phyloP scores from a whole-genome alignment of 2,888 invertebrate species.

The Trachelus tabidus region DNA sequence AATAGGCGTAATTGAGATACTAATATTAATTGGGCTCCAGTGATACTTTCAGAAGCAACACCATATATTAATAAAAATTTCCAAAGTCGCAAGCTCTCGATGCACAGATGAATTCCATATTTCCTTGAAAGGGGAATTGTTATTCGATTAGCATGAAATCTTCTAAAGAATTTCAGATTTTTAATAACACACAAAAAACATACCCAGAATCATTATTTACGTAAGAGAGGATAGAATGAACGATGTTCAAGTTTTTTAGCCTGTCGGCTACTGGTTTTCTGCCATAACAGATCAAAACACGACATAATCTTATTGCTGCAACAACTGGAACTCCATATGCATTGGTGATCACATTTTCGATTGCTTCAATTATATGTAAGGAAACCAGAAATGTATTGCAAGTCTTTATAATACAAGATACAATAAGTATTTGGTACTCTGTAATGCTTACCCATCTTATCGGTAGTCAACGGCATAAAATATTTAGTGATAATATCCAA shows the following conservation, averaged over 20 bases:
- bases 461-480: conserved; percentile 70
- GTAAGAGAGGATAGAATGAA: conserved; percentile 70
- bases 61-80: conserved; percentile 46
- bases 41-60: conserved; percentile 50
- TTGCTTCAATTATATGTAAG: conserved; percentile 16
- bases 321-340: conserved; percentile 77
- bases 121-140: conserved; percentile 32
- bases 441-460: conserved; percentile 35
- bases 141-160: neutral
- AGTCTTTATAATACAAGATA: neutral
- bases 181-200: neutral
- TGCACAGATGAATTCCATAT: conserved; percentile 43
- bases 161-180: neutral
- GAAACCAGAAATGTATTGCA: neutral
- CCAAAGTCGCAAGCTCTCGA: conserved; percentile 60
- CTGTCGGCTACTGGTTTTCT: conserved; percentile 49
- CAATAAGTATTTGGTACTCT: neutral
- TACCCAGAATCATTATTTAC: conserved; percentile 66
- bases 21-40: conserved; percentile 46
- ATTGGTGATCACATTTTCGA: conserved; percentile 64
- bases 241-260: conserved; percentile 63
- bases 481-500: conserved; percentile 71
- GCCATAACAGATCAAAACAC: conserved; percentile 72
- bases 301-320: conserved; percentile 78
- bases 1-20: conserved; percentile 51